Evolutionary conservation across 2,113 vertebrate genomes (phyloP), one percentile per base, ranked within the genome.

Genomic region (Chaetorhynchus papuensis): DNA sequence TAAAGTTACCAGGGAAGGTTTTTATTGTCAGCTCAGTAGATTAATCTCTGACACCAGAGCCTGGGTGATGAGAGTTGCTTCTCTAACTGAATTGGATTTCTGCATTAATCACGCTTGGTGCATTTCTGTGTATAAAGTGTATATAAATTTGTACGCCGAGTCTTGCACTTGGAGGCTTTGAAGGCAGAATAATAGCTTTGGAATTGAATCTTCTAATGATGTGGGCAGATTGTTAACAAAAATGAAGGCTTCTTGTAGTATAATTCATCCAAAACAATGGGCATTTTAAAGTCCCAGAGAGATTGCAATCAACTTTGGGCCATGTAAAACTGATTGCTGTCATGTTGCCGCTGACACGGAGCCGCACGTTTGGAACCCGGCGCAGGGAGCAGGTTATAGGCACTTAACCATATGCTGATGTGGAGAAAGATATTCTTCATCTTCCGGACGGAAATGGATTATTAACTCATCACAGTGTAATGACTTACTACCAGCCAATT

Each of bases 261-360:
- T 97, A 96, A 97, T 93, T 96, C 96, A 96, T 82, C 92, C 96
- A 95, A 97, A 96, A 96, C 96, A 96, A 94, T 65, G 89, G 90
- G 89, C 83, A 87, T 94, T 95, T 96, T 88, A 71, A 93, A 96
- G 90, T 96, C 92, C 76, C 77, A 18, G 92, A 82, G 96, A 96
- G 95, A 96, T 95, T 95, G 88, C 96, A 97, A 94, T 96, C 96
- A 97, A 91, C 88, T 89, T 92, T 0, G 10, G 88, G 89, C 64
- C 4, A 8, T 87, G 89, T 77, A 90, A 60, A 89, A 65, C 80
- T 96, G 96, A 97, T 97, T 96, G 93, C 90, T 92, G 83, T 94
- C 92, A 49, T 2, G 21, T 82, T 54, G 87, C 82, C 59, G 26
- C 87, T 3, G 2, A 31, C 57, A 61, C 83, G 0, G 39, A 90